phyloP scores from a whole-genome alignment of 2,888 invertebrate species.

The Subacronicta megacephala region DNA sequence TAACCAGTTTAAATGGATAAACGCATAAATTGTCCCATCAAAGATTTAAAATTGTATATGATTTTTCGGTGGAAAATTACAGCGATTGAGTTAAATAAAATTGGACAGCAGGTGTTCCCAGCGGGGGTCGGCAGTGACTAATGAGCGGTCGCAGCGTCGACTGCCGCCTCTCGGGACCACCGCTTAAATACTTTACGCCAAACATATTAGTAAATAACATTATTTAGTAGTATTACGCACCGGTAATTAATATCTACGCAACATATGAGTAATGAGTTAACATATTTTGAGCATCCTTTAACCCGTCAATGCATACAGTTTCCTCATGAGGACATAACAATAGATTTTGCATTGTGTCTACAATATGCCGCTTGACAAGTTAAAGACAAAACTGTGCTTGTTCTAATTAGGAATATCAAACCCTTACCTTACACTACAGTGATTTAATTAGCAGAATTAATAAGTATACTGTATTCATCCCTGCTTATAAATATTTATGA shows the following conservation, averaged over 20 bases:
- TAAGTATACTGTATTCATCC: not conserved
- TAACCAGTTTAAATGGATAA: slow-evolving; percentile 15
- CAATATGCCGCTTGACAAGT: no score
- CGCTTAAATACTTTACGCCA: slow-evolving; percentile 63
- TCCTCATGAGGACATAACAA: no score
- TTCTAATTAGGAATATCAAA: not conserved
- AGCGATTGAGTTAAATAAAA: slow-evolving; percentile 64
- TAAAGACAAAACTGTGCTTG: slow-evolving; percentile 6
- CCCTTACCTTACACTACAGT: not conserved
- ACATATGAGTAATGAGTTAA: not conserved
- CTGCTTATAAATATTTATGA: slow-evolving; percentile 16
- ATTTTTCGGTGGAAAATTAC: slow-evolving; percentile 66
- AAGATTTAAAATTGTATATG: slow-evolving; percentile 59
- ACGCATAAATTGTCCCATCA: slow-evolving; percentile 39
- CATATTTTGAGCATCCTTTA: no score
- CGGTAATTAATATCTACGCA: slow-evolving; percentile 7
- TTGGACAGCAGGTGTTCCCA: slow-evolving; percentile 69
- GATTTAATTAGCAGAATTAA: slow-evolving; percentile 17
- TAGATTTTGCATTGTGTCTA: no score
- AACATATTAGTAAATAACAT: slow-evolving; percentile 54
- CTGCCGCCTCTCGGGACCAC: slow-evolving; percentile 62
- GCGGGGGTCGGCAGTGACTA: slow-evolving; percentile 68
- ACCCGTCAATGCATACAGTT: no score
- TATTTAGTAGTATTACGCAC: slow-evolving; percentile 11
- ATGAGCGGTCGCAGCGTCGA: slow-evolving; percentile 75